Conservation (phyloP, 1,140 invertebrate genomes). For the Nasonia giraulti region DNA sequence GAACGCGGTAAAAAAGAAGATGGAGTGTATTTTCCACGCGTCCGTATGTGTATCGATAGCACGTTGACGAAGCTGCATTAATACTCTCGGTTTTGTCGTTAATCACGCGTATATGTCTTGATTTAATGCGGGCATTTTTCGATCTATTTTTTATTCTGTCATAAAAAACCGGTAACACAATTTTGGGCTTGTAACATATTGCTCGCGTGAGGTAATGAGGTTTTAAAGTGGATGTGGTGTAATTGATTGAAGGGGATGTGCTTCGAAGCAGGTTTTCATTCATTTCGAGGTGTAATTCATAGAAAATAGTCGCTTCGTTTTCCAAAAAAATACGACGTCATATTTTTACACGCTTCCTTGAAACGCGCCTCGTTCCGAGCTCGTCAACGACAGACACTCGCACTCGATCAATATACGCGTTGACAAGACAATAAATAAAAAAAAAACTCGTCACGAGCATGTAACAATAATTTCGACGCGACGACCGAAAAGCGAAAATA, state of each 20-base stretch:
- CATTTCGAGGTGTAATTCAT: too few species aligned
- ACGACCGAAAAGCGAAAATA: neutral
- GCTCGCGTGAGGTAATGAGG: neutral
- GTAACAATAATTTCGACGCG: neutral
- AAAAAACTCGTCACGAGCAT: neutral
- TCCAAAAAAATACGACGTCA: too few species aligned
- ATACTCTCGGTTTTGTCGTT: slow-evolving; percentile 22
- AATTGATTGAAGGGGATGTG: slow-evolving; percentile 5
- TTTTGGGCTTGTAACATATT: neutral
- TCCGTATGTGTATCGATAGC: neutral
- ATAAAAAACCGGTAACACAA: neutral
- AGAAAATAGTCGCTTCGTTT: too few species aligned
- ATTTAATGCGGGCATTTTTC: neutral
- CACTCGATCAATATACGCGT: too few species aligned
- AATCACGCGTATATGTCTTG: neutral
- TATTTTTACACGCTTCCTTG: too few species aligned
- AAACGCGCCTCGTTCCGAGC: neutral
- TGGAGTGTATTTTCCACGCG: neutral
- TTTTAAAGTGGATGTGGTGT: slow-evolving; percentile 3
- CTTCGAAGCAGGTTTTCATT: too few species aligned
- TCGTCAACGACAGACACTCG: too few species aligned
- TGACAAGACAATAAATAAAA: neutral
- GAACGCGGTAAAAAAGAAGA: slow-evolving; percentile 15
- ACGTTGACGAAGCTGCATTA: neutral
- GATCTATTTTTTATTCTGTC: neutral